Evolutionary conservation across 2,888 invertebrate species (phyloP).

Genomic region (Scotopteryx bipunctaria): DNA sequence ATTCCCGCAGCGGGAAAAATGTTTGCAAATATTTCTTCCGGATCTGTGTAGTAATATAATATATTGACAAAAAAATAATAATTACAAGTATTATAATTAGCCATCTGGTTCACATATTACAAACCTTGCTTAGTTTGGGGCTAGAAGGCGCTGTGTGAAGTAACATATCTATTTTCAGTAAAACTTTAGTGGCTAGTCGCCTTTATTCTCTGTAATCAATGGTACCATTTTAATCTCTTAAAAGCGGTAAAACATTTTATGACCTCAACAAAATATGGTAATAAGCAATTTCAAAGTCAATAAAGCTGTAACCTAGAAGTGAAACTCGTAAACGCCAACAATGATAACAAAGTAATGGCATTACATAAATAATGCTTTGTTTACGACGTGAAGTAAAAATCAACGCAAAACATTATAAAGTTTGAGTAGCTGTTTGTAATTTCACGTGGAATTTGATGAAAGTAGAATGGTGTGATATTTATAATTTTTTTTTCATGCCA

Average conservation of each 20-base stretch:
- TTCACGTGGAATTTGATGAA: neutral
- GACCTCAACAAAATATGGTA: slow-evolving; percentile 11
- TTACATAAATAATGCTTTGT: slow-evolving; percentile 20
- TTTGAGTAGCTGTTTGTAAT: slow-evolving; percentile 5
- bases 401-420: slow-evolving; percentile 9
- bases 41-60: too few species aligned
- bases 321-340: slow-evolving; percentile 23
- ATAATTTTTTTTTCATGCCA: too few species aligned
- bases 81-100: too few species aligned
- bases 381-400: slow-evolving; percentile 21
- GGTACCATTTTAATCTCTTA: neutral
- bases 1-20: too few species aligned
- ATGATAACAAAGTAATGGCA: slow-evolving; percentile 20
- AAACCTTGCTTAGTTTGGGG: too few species aligned
- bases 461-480: slow-evolving; percentile 4
- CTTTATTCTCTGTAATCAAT: too few species aligned
- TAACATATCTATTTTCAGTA: too few species aligned
- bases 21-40: too few species aligned
- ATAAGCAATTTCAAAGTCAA: slow-evolving; percentile 8
- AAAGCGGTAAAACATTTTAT: neutral
- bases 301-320: slow-evolving; percentile 23
- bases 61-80: too few species aligned
- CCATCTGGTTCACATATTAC: too few species aligned
- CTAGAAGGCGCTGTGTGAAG: too few species aligned
- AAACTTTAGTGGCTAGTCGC: too few species aligned